Percentiles rank a stretch among this genome's conserved stretches.
These are phyloP conservation scores for Dicranocentrus wangi DNA, from an alignment of 2,888 invertebrate genomes.

Conservation along the genomic window DNA sequence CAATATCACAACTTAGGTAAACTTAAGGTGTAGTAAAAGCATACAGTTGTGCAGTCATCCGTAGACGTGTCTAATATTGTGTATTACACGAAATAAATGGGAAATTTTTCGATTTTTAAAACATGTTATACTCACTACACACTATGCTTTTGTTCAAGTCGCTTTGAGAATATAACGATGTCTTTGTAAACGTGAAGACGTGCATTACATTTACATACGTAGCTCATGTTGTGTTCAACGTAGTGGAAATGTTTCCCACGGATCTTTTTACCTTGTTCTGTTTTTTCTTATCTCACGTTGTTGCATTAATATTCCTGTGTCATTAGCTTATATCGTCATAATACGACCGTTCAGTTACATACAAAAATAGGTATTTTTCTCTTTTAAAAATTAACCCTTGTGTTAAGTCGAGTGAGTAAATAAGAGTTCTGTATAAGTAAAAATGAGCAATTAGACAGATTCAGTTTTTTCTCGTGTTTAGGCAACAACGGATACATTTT, in stretches of 20 bases:
- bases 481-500: neutral
- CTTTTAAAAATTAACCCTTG: neutral
- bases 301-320: conserved; percentile 26
- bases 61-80: neutral
- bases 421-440: neutral
- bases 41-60: neutral
- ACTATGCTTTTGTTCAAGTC: too few species aligned
- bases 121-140: neutral
- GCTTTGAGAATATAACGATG: neutral
- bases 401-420: neutral
- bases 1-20: neutral
- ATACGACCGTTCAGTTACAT: conserved; percentile 5
- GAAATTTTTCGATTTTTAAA: neutral
- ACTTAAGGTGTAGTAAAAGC: neutral
- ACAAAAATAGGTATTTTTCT: neutral
- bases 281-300: conserved; percentile 4
- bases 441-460: neutral
- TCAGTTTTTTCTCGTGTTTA: neutral
- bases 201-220: conserved; percentile 26
- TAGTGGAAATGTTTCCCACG: conserved; percentile 55
- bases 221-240: conserved; percentile 4
- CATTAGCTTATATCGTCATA: conserved; percentile 14
- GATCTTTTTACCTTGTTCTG: conserved; percentile 27
- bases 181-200: neutral
- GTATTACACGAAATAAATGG: neutral